Evolutionary conservation across 2,888 invertebrate genomes (phyloP), one percentile per base, ranked within the genome.

Genomic region (Cephus sareptanus): DNA sequence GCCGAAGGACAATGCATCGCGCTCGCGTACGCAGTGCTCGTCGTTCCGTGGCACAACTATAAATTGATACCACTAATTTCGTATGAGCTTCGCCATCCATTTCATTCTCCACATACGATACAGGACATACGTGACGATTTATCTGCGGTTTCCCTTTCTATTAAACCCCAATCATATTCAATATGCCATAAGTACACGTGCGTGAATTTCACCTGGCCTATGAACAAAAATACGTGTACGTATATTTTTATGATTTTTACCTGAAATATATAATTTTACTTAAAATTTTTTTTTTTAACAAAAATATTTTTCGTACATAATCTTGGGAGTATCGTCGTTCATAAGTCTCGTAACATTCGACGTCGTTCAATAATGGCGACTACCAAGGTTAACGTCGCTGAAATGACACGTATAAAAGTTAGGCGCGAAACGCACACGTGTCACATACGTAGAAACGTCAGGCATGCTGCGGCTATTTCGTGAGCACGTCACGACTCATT

Each of bases 401-500:
- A 82, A 83, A 78, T 77, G 80, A 77, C 82, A 80, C 79, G 76
- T 34, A 11, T 74, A 74, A 74, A 34, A 34, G 35, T 35, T 34
- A 34, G 35, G 35, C 33, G 74, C 34, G 34, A 13, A 34, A 34
- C 34, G 3, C 34, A 74, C 74, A 34, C 30, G 74, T 71, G 31
- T 56, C 23, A 56, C 79, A 77, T 75, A 73, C 75, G 77, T 69
- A 75, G 78, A 79, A 35, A 37, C 37, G 40, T 33, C 71, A 31
- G 71, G 71, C 71, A 71, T n/a, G 69, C 68, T 79, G 76, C 74
- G 74, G 37, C 74, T 78, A 77, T 78, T 79, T 81, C 77, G 78
- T 78, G 78, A 78, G 35, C 74, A 37, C 33, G 80, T 79, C 77
- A 77, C 82, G 79, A 79, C 15, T 82, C 78, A 73, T 80, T 81